phyloP scores from a whole-genome alignment of 2,113 vertebrate genomes.

The Patagioenas fasciata region DNA sequence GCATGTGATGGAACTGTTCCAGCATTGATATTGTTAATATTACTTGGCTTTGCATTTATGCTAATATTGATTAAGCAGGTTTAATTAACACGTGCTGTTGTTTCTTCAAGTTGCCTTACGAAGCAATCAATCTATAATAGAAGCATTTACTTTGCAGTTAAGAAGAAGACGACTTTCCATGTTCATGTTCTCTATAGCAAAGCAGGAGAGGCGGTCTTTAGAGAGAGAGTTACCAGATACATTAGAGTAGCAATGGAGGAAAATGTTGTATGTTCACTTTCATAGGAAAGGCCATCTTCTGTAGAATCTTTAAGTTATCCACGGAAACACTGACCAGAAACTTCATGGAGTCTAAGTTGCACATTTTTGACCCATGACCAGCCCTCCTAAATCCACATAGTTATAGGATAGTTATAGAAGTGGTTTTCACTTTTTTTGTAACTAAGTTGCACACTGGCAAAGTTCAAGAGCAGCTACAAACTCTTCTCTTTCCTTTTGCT shows the following conservation, averaged over 20 bases:
- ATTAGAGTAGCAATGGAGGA: background rate
- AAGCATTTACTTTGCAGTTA: background rate
- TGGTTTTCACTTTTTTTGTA: background rate
- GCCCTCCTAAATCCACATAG: background rate
- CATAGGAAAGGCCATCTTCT: background rate
- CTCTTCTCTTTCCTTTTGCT: background rate
- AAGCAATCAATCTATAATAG: background rate
- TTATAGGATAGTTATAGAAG: background rate
- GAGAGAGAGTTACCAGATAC: background rate
- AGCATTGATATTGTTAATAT: slow-evolving; percentile 12
- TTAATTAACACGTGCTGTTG: slow-evolving; percentile 5
- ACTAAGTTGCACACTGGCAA: background rate
- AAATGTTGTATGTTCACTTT: background rate
- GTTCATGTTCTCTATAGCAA: background rate
- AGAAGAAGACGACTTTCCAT: background rate
- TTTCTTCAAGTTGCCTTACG: background rate
- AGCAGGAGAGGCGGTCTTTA: background rate
- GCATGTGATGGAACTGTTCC: slow-evolving; percentile 27
- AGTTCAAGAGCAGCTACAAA: background rate
- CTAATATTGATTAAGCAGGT: slow-evolving; percentile 14
- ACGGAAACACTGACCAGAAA: background rate
- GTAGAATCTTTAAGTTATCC: background rate
- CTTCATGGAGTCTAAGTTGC: background rate
- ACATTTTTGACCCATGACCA: background rate
- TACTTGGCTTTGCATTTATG: slow-evolving; percentile 17